Conservation (phyloP, 1,140 invertebrate genomes). For the Arion vulgaris region DNA sequence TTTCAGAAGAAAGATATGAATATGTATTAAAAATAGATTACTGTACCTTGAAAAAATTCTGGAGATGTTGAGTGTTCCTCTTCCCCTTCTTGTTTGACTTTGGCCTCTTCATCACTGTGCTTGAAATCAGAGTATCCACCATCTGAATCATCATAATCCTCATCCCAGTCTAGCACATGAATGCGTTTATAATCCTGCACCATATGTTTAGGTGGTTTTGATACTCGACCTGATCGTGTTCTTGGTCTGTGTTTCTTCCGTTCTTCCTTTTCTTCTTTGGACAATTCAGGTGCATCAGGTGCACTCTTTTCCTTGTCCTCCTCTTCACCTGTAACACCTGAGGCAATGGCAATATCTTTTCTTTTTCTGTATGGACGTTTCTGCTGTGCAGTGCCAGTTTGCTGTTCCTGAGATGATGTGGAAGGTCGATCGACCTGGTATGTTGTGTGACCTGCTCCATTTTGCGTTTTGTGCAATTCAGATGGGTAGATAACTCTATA, state of each 20-base stretch:
- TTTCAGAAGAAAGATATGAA: too few species aligned
- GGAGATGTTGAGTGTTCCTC: slow-evolving; percentile 4
- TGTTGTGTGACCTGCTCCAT: slow-evolving; percentile 34
- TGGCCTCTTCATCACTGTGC: slow-evolving; percentile 73
- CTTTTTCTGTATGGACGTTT: slow-evolving; percentile 60
- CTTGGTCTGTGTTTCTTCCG: slow-evolving; percentile 77
- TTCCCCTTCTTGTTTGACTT: slow-evolving; percentile 40
- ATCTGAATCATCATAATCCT: slow-evolving; percentile 79
- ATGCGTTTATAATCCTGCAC: slow-evolving; percentile 81
- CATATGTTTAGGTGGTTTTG: slow-evolving; percentile 80
- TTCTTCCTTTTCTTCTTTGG: slow-evolving; percentile 75
- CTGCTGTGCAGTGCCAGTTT: slow-evolving; percentile 43
- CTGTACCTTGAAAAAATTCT: slow-evolving; percentile 34
- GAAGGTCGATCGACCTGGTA: slow-evolving; percentile 24
- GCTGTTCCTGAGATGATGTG: slow-evolving; percentile 47
- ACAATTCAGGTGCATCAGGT: slow-evolving; percentile 65
- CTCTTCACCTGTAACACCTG: background rate
- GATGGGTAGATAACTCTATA: slow-evolving; percentile 75
- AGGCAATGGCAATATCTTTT: slow-evolving; percentile 35
- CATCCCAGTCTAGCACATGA: slow-evolving; percentile 77
- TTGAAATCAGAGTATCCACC: slow-evolving; percentile 80
- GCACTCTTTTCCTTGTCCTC: slow-evolving; percentile 63
- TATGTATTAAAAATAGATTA: background rate
- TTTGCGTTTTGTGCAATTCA: slow-evolving; percentile 66
- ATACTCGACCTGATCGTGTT: slow-evolving; percentile 78